Percentiles rank a stretch among this genome's conserved stretches.
Conservation (phyloP, 1,140 invertebrate species). For the Caenorhabditis latens region DNA sequence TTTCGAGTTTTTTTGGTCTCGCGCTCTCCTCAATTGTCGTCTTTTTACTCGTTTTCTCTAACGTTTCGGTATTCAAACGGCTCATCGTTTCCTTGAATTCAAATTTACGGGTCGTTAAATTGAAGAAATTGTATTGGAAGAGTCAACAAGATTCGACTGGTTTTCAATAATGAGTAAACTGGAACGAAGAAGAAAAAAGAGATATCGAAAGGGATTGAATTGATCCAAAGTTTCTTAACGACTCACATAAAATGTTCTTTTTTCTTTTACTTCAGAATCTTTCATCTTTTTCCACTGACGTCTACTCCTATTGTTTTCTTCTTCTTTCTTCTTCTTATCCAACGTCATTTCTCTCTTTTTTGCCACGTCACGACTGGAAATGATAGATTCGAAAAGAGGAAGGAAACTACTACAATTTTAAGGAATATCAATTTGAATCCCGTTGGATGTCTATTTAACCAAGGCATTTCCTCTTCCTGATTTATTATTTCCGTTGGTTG, state of each 20-base stretch:
- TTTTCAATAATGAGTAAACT: no score
- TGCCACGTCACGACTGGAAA: not conserved
- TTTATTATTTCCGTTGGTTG: no score
- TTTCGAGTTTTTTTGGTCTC: slow-evolving; percentile 53
- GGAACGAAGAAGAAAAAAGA: no score
- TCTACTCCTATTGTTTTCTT: slow-evolving; percentile 1
- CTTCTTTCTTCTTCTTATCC: not conserved
- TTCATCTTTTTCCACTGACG: not conserved
- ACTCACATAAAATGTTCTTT: not conserved
- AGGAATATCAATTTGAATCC: no score
- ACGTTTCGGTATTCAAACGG: slow-evolving; percentile 2
- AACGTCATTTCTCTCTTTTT: not conserved
- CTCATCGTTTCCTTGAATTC: slow-evolving; percentile 9
- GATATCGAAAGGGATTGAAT: not conserved
- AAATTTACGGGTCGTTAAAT: slow-evolving; percentile 5
- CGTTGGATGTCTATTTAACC: no score
- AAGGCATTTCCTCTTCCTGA: no score
- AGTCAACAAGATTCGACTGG: no score
- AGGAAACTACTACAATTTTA: no score
- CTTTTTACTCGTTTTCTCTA: slow-evolving; percentile 34
- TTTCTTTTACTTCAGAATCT: not conserved
- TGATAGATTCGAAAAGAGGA: no score
- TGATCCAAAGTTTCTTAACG: not conserved
- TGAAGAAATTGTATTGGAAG: no score
- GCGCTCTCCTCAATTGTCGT: slow-evolving; percentile 19